These are phyloP conservation scores for Aplochiton taeniatus DNA, from an alignment of 2,797 vertebrate genomes.

Conservation along the genomic window DNA sequence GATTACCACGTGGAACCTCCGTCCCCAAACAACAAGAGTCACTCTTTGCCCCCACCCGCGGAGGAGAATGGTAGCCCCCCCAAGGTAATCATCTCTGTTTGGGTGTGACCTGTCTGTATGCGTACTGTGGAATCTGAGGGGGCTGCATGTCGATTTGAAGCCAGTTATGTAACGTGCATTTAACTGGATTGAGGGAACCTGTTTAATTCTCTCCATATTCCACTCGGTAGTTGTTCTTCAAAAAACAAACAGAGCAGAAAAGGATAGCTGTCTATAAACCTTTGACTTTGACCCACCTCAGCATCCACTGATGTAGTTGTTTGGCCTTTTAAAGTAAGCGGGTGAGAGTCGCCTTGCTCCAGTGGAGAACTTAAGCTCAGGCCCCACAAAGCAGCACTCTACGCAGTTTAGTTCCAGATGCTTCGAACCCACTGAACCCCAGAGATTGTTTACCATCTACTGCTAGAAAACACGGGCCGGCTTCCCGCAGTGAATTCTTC, in stretches of 20 bases:
- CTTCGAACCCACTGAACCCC: constrained; percentile 79
- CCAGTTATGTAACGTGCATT: no score
- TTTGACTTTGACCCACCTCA: no score
- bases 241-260: no score
- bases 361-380: constrained; percentile 45
- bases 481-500: constrained; percentile 75
- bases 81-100: constrained; percentile 76
- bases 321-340: constrained; percentile 26
- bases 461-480: constrained; percentile 71
- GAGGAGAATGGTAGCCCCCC: constrained; percentile 93
- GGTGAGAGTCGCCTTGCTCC: constrained; percentile 57
- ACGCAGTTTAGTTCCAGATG: constrained; percentile 79
- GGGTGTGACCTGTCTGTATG: no score
- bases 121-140: no score
- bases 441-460: constrained; percentile 76
- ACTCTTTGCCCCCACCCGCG: constrained; percentile 83
- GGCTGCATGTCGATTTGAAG: no score
- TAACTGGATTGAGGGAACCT: no score
- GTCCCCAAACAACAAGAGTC: constrained; percentile 82
- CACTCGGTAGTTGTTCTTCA: no score
- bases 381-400: constrained; percentile 48
- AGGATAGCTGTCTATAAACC: no score
- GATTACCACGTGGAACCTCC: constrained; percentile 91
- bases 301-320: no score
- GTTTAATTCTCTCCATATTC: no score